Conservation (phyloP, 1,140 invertebrate species). For the Brachionus paranguensis region DNA sequence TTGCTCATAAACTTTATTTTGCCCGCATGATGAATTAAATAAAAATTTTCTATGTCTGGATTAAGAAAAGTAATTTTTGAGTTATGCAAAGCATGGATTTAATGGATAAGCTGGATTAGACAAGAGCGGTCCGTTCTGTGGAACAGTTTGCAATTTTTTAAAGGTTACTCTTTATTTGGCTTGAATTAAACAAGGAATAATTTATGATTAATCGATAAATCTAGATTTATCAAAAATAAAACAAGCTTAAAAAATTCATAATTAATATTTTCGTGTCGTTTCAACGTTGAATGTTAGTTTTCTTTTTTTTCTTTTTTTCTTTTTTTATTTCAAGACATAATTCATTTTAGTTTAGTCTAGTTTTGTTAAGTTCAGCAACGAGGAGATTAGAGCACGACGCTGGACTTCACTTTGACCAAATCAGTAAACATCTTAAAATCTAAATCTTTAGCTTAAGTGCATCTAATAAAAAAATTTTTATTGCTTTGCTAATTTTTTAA, state of each 20-base stretch:
- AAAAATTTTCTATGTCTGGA: background rate
- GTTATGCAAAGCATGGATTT: background rate
- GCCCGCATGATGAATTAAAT: too few species aligned
- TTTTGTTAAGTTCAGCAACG: background rate
- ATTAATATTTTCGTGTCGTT: slow-evolving; percentile 29
- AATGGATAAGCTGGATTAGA: background rate
- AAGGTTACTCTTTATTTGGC: background rate
- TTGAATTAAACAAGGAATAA: background rate
- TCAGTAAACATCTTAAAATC: background rate
- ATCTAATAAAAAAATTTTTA: background rate
- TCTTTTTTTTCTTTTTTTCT: background rate
- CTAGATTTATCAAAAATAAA: slow-evolving; percentile 15
- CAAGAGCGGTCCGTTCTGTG: background rate
- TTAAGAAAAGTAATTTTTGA: background rate
- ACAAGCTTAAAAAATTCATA: slow-evolving; percentile 11
- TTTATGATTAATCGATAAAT: slow-evolving; percentile 33
- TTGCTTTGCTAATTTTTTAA: background rate
- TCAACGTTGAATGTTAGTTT: background rate
- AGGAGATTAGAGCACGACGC: too few species aligned
- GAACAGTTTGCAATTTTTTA: background rate
- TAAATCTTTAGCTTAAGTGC: background rate
- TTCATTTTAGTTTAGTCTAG: background rate
- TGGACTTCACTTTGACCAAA: background rate
- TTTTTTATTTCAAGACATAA: slow-evolving; percentile 9
- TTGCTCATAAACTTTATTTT: too few species aligned